These are phyloP conservation scores for Aplochiton taeniatus DNA, from an alignment of 2,797 vertebrate species.

Conservation along the genomic window DNA sequence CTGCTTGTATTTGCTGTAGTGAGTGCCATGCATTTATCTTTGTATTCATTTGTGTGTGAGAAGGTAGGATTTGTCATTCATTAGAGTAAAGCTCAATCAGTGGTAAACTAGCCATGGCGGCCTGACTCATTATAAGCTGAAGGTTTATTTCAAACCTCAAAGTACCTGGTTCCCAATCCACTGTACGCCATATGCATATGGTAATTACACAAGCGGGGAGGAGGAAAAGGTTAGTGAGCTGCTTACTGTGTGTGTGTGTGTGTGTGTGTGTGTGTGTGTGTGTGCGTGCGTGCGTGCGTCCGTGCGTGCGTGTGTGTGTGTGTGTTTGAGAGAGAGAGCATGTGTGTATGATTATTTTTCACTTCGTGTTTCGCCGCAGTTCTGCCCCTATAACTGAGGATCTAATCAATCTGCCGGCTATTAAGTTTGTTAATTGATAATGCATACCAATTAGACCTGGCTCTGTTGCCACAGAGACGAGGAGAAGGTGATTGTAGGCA, in stretches of 20 bases:
- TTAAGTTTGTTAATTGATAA: conserved; percentile 99
- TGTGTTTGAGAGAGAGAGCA: conserved; percentile 32
- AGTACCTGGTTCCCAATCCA: conserved; percentile 86
- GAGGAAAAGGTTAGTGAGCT: conserved; percentile 76
- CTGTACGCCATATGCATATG: conserved; percentile 91
- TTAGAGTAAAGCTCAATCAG: conserved; percentile 79
- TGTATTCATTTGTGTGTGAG: conserved; percentile 18
- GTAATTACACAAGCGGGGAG: conserved; percentile 92
- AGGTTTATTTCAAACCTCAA: conserved; percentile 87
- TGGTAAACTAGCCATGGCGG: conserved; percentile 81
- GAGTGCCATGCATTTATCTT: conserved; percentile 26
- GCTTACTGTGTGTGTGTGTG: conserved; percentile 73
- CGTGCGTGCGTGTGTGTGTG: conserved; percentile 16
- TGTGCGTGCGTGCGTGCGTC: conserved; percentile 16
- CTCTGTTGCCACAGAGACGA: conserved; percentile 97
- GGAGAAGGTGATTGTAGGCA: conserved; percentile 99
- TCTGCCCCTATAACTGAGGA: conserved; percentile 99
- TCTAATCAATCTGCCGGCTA: conserved; percentile 99
- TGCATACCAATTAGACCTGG: conserved; percentile 99
- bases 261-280: conserved; percentile 21
- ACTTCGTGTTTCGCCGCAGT: conserved; percentile 98
- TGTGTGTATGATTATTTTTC: conserved; percentile 89
- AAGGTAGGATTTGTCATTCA: conserved; percentile 66
- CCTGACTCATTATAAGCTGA: conserved; percentile 80
- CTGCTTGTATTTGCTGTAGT: conserved; percentile 62